Evolutionary conservation across 1,140 invertebrate genomes (phyloP).

Genomic region (Euwallacea similis): DNA sequence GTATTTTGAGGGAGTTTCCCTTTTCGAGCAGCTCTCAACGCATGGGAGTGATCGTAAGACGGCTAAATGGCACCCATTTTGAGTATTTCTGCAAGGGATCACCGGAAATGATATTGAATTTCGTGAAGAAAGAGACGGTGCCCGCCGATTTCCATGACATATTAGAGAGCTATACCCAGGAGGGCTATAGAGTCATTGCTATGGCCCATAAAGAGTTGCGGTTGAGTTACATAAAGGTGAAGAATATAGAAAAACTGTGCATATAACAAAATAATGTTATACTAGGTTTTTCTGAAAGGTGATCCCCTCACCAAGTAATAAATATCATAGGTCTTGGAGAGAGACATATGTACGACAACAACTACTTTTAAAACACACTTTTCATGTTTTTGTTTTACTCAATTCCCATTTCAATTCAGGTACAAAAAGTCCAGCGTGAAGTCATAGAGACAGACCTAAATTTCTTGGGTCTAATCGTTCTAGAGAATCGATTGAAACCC

Average conservation of each 20-base stretch:
- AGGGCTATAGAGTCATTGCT: conserved; percentile 89
- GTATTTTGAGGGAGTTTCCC: conserved; percentile 86
- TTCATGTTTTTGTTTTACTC: no score
- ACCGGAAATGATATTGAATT: conserved; percentile 84
- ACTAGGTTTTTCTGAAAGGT: no score
- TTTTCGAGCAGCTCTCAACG: conserved; percentile 89
- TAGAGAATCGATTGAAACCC: conserved; percentile 91
- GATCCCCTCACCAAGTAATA: neutral
- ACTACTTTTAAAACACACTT: no score
- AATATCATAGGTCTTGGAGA: no score
- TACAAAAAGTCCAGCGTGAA: conserved; percentile 75
- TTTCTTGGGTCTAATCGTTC: conserved; percentile 86
- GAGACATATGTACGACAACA: no score
- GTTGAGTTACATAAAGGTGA: conserved; percentile 62
- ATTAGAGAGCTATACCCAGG: conserved; percentile 78
- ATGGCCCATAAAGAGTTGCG: conserved; percentile 70
- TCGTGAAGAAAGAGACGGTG: conserved; percentile 55
- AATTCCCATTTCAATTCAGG: conserved; percentile 20
- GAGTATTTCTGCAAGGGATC: conserved; percentile 91
- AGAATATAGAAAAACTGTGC: neutral
- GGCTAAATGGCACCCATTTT: conserved; percentile 69
- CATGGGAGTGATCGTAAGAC: conserved; percentile 86
- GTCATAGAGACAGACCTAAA: conserved; percentile 79
- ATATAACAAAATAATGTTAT: no score
- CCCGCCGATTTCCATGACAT: conserved; percentile 73